Evolutionary conservation across 1,140 invertebrate genomes (phyloP).

Genomic region (Danaus melanippus): DNA sequence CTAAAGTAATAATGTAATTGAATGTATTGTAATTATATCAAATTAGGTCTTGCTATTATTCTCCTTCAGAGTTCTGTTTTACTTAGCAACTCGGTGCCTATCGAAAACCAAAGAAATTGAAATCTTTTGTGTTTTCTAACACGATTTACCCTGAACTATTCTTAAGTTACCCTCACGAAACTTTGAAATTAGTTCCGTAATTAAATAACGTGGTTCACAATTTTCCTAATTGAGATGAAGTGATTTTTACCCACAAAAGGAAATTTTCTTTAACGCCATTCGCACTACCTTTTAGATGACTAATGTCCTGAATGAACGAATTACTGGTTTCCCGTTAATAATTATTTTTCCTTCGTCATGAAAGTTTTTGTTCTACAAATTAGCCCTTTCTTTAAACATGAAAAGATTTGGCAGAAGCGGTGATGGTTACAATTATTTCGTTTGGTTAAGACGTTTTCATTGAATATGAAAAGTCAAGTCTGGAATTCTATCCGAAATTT

Average conservation of each 20-base stretch:
- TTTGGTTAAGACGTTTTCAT: constrained; percentile 4
- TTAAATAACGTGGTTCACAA: constrained; percentile 12
- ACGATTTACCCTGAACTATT: too few relatives aligned
- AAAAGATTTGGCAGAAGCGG: constrained; percentile 7
- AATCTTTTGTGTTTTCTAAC: constrained; percentile 4
- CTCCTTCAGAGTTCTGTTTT: too few relatives aligned
- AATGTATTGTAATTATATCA: too few relatives aligned
- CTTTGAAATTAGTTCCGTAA: constrained; percentile 11
- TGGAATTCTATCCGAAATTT: too few relatives aligned
- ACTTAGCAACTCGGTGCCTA: too few relatives aligned
- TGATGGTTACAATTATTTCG: not conserved
- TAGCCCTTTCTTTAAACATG: constrained; percentile 14
- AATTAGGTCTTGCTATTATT: too few relatives aligned
- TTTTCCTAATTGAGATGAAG: constrained; percentile 18
- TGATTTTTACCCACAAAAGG: constrained; percentile 6
- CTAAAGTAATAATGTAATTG: too few relatives aligned
- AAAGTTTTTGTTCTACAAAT: constrained; percentile 13
- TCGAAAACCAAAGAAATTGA: too few relatives aligned
- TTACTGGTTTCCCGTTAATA: constrained; percentile 10
- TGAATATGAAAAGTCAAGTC: not conserved
- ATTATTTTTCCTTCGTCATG: constrained; percentile 13
- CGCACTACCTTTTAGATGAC: constrained; percentile 5
- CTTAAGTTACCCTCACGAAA: constrained; percentile 2
- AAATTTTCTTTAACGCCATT: constrained; percentile 6
- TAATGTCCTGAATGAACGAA: constrained; percentile 16